Conservation (phyloP, 2,113 vertebrate genomes). For the Crotalus helleri region DNA sequence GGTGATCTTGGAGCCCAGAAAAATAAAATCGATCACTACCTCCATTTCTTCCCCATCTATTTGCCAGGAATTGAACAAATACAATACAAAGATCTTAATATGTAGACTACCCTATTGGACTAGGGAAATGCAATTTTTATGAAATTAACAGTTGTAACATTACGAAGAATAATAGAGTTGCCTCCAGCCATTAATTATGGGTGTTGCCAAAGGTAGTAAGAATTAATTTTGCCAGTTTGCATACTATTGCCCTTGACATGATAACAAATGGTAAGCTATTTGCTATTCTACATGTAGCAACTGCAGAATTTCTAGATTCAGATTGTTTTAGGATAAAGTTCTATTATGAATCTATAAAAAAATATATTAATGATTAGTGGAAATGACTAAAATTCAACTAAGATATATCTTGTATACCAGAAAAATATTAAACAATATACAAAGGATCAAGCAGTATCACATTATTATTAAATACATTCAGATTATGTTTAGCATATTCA, state of each 20-base stretch:
- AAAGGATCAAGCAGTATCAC: background rate
- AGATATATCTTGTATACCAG: background rate
- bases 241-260: background rate
- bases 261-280: background rate
- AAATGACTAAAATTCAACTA: background rate
- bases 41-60: no score
- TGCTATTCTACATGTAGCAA: background rate
- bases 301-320: background rate
- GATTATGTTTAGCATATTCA: slow-evolving; percentile 20
- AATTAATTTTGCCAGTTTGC: background rate
- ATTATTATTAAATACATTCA: background rate
- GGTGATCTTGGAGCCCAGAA: no score
- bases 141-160: background rate
- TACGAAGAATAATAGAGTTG: background rate
- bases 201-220: background rate
- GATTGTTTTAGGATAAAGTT: background rate
- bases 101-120: background rate
- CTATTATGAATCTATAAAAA: background rate
- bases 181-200: background rate
- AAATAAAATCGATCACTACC: no score
- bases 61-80: background rate
- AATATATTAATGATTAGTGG: background rate
- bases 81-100: background rate
- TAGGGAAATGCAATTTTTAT: background rate
- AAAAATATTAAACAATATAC: background rate